Percentiles rank a stretch among this genome's conserved stretches.
phyloP scores from a whole-genome alignment of 1,140 invertebrate genomes.

The Lutraria rhynchaena region DNA sequence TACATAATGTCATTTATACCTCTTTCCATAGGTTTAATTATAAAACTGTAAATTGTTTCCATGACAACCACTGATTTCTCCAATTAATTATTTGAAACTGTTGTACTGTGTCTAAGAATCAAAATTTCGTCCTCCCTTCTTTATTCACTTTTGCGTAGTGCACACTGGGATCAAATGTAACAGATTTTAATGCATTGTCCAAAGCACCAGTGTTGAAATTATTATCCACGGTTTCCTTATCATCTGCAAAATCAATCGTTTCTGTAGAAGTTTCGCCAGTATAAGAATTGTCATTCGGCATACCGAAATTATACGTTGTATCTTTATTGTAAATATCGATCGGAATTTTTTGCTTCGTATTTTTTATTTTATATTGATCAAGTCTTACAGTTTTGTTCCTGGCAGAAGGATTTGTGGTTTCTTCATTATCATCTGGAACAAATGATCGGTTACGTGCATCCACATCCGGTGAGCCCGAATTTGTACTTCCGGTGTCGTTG shows the following conservation, averaged over 20 bases:
- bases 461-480: constrained; percentile 31
- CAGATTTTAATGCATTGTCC: constrained; percentile 27
- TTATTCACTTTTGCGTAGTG: constrained; percentile 40
- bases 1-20: too few species aligned
- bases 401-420: neutral
- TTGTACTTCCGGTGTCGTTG: constrained; percentile 43
- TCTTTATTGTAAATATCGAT: neutral
- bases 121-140: constrained; percentile 50
- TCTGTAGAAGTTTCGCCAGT: constrained; percentile 19
- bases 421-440: constrained; percentile 1
- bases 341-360: neutral
- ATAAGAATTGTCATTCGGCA: constrained; percentile 37
- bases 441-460: constrained; percentile 12
- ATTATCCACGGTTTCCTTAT: neutral
- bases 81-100: too few species aligned
- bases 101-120: too few species aligned
- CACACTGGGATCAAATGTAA: constrained; percentile 25
- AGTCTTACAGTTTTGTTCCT: neutral
- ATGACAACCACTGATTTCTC: too few species aligned
- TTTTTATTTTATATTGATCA: constrained; percentile 4
- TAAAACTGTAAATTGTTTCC: too few species aligned
- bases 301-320: neutral
- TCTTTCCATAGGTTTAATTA: too few species aligned
- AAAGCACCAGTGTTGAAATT: neutral
- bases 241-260: constrained; percentile 32